phyloP scores from a whole-genome alignment of 2,888 invertebrate genomes.

The Escarpia spicata region DNA sequence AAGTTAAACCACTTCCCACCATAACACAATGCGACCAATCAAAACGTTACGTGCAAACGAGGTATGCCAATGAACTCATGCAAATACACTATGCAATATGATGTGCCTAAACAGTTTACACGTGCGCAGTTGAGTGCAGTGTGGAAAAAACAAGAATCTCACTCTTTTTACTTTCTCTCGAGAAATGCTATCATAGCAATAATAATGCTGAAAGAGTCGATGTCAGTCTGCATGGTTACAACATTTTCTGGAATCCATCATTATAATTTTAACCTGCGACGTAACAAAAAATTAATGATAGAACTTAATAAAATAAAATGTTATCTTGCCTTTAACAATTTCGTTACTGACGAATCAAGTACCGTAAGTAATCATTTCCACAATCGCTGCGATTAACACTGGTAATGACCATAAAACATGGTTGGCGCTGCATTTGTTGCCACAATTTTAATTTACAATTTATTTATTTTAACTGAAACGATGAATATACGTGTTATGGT shows the following conservation, averaged over 20 bases:
- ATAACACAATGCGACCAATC: background rate
- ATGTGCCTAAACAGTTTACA: background rate
- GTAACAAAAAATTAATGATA: too few species aligned
- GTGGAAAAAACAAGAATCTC: background rate
- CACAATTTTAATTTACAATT: too few species aligned
- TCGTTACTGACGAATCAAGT: too few species aligned
- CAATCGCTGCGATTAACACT: too few species aligned
- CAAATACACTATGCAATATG: background rate
- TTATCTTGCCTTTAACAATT: too few species aligned
- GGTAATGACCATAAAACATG: too few species aligned
- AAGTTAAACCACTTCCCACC: background rate
- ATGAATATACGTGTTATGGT: too few species aligned
- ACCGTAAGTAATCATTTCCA: too few species aligned
- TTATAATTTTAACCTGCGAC: too few species aligned
- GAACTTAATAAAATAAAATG: too few species aligned
- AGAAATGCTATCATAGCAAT: background rate
- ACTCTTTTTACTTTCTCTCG: background rate
- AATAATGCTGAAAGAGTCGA: background rate
- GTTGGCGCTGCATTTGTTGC: too few species aligned
- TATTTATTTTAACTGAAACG: too few species aligned
- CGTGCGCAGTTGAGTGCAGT: background rate
- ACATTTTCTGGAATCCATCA: background rate
- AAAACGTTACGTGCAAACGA: background rate
- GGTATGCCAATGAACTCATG: background rate
- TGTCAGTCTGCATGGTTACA: background rate